phyloP scores from a whole-genome alignment of 2,888 invertebrate species.

The Hyles lineata region DNA sequence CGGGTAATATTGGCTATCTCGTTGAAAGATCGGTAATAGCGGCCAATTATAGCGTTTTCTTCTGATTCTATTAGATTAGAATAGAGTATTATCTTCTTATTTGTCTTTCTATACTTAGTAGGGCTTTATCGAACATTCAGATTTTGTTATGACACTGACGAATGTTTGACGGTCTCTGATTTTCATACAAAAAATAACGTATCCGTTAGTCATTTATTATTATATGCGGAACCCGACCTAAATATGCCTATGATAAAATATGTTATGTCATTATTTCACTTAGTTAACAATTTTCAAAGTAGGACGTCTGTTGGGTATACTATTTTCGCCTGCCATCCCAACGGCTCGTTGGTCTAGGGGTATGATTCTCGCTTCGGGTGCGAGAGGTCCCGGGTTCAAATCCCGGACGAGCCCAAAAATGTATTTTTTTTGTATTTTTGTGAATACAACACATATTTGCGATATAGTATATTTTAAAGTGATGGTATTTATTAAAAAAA shows the following conservation, averaged over 20 bases:
- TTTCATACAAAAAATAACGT: background rate
- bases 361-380: conserved; percentile 86
- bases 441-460: background rate
- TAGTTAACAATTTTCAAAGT: conserved; percentile 14
- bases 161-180: background rate
- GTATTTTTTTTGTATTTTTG: conserved; percentile 3
- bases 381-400: conserved; percentile 86
- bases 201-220: background rate
- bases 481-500: background rate
- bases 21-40: conserved; percentile 72
- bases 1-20: conserved; percentile 65
- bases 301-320: conserved; percentile 40
- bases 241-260: background rate
- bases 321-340: conserved; percentile 39
- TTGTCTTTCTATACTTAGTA: conserved; percentile 31
- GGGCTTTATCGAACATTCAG: background rate
- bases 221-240: background rate
- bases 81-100: conserved; percentile 31
- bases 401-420: conserved; percentile 85
- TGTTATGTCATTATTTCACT: background rate
- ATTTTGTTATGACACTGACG: background rate
- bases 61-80: conserved; percentile 60
- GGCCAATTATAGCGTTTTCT: conserved; percentile 67
- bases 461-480: background rate
- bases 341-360: conserved; percentile 86